Evolutionary conservation across 2,797 vertebrate species (phyloP).

Genomic region (Xiphophorus birchmanni): DNA sequence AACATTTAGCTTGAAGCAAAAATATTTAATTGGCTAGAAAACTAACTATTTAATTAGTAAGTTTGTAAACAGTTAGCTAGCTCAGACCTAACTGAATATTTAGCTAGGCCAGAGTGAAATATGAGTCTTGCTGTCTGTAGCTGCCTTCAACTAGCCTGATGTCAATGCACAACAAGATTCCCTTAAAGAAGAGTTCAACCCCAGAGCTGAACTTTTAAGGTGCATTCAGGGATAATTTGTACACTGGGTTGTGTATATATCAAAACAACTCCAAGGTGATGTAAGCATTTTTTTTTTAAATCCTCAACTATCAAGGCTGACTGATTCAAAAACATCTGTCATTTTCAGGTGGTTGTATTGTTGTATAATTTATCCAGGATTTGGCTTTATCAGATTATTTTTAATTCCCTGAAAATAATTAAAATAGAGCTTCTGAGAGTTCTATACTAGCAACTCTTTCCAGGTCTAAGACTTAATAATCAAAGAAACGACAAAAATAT

Average conservation of each 20-base stretch:
- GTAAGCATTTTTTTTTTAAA: neutral
- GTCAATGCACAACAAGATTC: neutral
- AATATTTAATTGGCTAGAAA: too few species aligned
- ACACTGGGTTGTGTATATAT: neutral
- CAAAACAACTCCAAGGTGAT: neutral
- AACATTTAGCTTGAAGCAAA: neutral
- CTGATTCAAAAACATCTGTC: neutral
- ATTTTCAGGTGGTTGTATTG: neutral
- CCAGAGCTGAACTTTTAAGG: neutral
- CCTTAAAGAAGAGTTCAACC: neutral
- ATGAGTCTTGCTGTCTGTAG: neutral
- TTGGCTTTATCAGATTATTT: neutral
- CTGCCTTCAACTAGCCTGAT: neutral
- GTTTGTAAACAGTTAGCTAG: too few species aligned
- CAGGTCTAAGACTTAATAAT: neutral
- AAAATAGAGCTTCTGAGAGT: neutral
- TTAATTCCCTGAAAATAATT: neutral
- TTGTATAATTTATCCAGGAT: neutral
- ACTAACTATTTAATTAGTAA: too few species aligned
- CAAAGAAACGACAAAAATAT: too few species aligned
- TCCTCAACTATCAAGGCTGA: too few species aligned
- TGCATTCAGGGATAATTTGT: neutral
- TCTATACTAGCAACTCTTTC: neutral
- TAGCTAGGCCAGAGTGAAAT: too few species aligned
- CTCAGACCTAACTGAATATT: too few species aligned